phyloP scores from a whole-genome alignment of 2,888 invertebrate species.

The Dynastes tityus region DNA sequence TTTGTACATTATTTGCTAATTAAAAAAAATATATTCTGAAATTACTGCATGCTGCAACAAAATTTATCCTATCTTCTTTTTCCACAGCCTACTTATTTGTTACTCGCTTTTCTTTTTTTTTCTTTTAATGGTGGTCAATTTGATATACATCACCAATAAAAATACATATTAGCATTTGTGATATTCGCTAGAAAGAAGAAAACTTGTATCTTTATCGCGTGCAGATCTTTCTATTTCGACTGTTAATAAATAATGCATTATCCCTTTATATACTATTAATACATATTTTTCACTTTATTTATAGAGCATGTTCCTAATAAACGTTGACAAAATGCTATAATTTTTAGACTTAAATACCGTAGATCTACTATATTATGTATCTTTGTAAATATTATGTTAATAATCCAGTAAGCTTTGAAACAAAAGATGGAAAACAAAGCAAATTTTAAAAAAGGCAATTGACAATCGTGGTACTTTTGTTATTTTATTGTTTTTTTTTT shows the following conservation, averaged over 20 bases:
- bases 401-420: too few relatives aligned
- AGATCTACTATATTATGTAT: neutral
- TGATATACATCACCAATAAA: conserved; percentile 38
- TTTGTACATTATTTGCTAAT: too few relatives aligned
- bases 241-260: conserved; percentile 13
- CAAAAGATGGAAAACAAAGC: too few relatives aligned
- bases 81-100: neutral
- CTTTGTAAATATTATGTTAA: neutral
- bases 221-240: conserved; percentile 50
- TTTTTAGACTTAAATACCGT: neutral
- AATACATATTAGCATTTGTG: conserved; percentile 39
- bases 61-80: neutral
- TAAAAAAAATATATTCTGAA: too few relatives aligned
- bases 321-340: conserved; percentile 27
- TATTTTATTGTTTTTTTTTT: conserved; percentile 4
- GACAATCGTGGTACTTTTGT: neutral
- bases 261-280: neutral
- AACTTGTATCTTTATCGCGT: conserved; percentile 48
- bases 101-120: conserved; percentile 1
- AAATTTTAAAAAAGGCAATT: neutral
- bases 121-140: conserved; percentile 6
- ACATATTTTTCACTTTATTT: neutral
- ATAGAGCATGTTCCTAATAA: conserved; percentile 26
- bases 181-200: neutral
- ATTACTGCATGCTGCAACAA: neutral